A percentile compares a stretch with the other conserved stretches of the same genome.
Evolutionary conservation across 2,888 invertebrate species (phyloP).

Genomic region (Pristionchus arcanus): DNA sequence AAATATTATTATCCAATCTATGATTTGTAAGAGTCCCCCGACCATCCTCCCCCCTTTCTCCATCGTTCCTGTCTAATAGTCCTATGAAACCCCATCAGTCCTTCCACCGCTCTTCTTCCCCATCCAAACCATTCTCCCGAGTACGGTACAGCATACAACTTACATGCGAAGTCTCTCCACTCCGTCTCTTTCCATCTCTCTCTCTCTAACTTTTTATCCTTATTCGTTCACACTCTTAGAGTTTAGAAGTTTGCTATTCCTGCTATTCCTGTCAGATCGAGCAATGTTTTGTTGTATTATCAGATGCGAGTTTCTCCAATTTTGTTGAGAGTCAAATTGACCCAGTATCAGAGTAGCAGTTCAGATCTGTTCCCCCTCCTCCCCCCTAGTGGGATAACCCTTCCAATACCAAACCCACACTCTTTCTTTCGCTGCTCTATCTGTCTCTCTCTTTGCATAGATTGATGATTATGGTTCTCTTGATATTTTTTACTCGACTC

Average conservation of each 20-base stretch:
- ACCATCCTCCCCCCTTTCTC: not conserved
- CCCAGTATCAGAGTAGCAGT: not conserved
- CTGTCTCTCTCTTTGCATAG: not conserved
- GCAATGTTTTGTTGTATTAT: slow-evolving; percentile 7
- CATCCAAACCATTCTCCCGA: not conserved
- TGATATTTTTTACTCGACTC: slow-evolving; percentile 26
- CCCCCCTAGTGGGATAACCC: not conserved
- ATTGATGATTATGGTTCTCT: slow-evolving; percentile 20
- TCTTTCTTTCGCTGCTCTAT: not conserved
- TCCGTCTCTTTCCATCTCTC: not conserved
- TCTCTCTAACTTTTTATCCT: not conserved
- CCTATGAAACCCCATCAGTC: not conserved
- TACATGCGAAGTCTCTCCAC: slow-evolving; percentile 26
- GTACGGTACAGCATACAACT: slow-evolving; percentile 20
- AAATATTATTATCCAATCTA: not conserved
- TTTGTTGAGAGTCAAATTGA: not conserved
- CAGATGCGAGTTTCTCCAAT: slow-evolving; percentile 12
- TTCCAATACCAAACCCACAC: not conserved
- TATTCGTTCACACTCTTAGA: not conserved
- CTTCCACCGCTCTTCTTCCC: not conserved
- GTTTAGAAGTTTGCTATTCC: slow-evolving; percentile 3
- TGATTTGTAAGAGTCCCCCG: not conserved
- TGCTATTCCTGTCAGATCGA: not conserved
- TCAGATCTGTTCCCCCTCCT: not conserved
- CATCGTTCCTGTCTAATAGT: not conserved